Evolutionary conservation across 2,113 vertebrate species (phyloP).

Genomic region (Oreochromis aureus): DNA sequence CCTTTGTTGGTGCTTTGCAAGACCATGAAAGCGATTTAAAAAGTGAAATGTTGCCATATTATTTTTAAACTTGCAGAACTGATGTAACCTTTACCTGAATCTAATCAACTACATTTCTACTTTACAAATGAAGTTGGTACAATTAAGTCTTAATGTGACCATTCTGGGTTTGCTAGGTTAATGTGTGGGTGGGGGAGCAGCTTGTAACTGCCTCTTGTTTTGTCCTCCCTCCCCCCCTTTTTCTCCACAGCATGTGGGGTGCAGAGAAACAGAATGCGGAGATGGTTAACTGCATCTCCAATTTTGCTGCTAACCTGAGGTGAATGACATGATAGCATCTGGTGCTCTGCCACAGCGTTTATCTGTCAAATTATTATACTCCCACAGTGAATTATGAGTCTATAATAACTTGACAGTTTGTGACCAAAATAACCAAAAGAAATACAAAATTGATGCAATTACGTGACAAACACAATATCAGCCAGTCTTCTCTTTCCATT

Average conservation of each 20-base stretch:
- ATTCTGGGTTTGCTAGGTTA: not conserved
- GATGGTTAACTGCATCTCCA: conserved; percentile 76
- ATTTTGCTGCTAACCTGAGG: conserved; percentile 75
- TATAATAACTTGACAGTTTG: not conserved
- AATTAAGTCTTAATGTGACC: not conserved
- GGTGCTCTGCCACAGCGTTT: not conserved
- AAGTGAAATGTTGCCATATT: not conserved
- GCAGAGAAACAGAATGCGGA: conserved; percentile 74
- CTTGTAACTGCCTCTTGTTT: conserved; percentile 48
- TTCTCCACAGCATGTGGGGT: conserved; percentile 76
- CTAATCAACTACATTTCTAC: not conserved
- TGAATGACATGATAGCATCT: conserved; percentile 58
- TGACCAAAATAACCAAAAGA: not conserved
- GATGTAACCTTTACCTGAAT: not conserved
- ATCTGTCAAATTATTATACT: not conserved
- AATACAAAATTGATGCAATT: not conserved
- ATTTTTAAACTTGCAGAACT: not conserved
- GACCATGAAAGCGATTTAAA: not conserved
- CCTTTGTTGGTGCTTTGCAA: not conserved
- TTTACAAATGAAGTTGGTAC: not conserved
- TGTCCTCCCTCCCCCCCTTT: conserved; percentile 34
- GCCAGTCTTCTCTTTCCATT: not conserved
- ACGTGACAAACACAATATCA: not conserved
- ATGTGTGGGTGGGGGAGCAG: conserved; percentile 15
- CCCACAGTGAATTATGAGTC: not conserved